Evolutionary conservation across 2,888 invertebrate genomes (phyloP), one percentile per base, ranked within the genome.

Genomic region (Amaurobius ferox): DNA sequence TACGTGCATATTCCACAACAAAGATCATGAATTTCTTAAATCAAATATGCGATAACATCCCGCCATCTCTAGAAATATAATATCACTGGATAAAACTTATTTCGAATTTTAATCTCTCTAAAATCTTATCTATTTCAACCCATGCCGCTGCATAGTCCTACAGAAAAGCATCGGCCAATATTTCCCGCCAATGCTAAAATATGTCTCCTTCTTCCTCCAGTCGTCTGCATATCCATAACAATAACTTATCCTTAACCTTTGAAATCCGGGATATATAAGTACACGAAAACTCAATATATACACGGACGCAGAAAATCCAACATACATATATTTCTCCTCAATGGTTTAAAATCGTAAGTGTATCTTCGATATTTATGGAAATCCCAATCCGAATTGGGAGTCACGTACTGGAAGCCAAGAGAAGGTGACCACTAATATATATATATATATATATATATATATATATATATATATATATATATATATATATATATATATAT

Each of bases 281-380:
- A 70, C 28, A 35, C 13, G 28, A 62, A 40, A 70, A 78, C 40
- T 16, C 62, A 39, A 76, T 67, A 73, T 80, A 73, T 80, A 80
- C 80, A 73, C 62, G 71, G 30, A 61, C 11, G 66, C 39, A 61
- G 32, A 79, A 70, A 70, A 76, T 55, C 55, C 66, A 9, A 32
- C 30, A 28, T 70, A 71, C 71, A 73, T 72, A 71, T 83, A 77
- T 85, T 77, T 85, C 71, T 77, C 83, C 39, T 85, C 76, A 78
- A 72, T 71, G 83, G 72, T 85, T 85, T 85, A 77, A 85, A 85
- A 85, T 72, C 77, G 83, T 85, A 85, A 85, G 72, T 85, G 72
- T 72, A 85, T 85, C 79, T 28, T 16, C 66, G 66, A 85, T 85
- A 85, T 85, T 85, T 85, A 85, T 85, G 77, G 83, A 85, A 72